Percentiles rank a stretch among this genome's conserved stretches.
Conservation (phyloP, 2,888 invertebrate species). For the Hymenopus coronatus region DNA sequence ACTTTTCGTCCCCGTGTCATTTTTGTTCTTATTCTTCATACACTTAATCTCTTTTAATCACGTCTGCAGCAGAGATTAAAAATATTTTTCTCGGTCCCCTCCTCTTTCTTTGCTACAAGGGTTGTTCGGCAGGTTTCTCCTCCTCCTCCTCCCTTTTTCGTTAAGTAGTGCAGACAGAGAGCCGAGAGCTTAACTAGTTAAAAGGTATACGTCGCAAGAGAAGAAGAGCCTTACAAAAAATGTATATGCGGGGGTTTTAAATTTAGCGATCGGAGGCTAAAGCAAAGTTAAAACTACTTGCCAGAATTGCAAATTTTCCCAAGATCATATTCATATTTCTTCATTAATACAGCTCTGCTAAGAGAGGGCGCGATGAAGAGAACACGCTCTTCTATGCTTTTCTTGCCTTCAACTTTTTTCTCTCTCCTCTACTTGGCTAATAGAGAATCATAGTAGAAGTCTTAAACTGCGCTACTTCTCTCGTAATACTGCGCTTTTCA, state of each 20-base stretch:
- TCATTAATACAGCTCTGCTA: not conserved
- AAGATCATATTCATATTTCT: not conserved
- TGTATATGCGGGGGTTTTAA: constrained; percentile 6
- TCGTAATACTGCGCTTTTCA: too few relatives aligned
- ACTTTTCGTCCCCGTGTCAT: not conserved
- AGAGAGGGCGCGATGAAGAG: not conserved
- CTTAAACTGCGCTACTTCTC: not conserved
- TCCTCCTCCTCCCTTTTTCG: not conserved
- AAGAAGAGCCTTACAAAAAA: constrained; percentile 4
- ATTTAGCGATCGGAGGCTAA: constrained; percentile 3
- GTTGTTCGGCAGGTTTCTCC: not conserved
- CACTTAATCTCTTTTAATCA: constrained; percentile 41
- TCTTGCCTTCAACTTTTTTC: not conserved
- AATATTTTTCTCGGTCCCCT: constrained; percentile 35
- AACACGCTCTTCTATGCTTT: not conserved
- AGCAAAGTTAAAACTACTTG: not conserved
- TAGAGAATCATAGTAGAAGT: not conserved
- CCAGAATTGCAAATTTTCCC: not conserved
- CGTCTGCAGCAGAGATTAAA: constrained; percentile 45
- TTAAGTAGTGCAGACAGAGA: constrained; percentile 2
- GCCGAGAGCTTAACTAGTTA: constrained; percentile 26
- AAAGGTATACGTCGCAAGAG: not conserved
- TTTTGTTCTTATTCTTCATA: constrained; percentile 17
- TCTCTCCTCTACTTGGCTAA: not conserved
- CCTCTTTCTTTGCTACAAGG: constrained; percentile 35